Base-by-base conservation (phyloP, 2,113 vertebrate species). In the Grammomys dolichurus region DNA sequence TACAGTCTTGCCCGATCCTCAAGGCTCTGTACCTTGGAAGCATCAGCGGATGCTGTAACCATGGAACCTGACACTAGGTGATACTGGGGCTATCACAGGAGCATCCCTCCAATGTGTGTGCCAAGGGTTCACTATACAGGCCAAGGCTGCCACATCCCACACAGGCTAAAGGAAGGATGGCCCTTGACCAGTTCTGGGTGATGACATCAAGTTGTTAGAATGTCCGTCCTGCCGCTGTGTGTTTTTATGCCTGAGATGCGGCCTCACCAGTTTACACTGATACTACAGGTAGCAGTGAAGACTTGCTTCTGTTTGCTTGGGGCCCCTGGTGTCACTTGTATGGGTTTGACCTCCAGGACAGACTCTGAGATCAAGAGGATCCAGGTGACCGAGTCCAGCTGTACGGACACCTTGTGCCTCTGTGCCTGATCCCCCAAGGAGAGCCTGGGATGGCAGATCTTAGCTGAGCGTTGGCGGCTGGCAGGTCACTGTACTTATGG, bases 61-160 rank as follows among this genome's bases (percentile, higher is more conserved):
- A 51, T 10, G 56, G 56, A 73, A 54, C 16, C 33, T 46, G 24
- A 17, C 12, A 2, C 70, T 0, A 5, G 19, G 56, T 7, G 36
- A 5, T 43, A 2, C 24, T 16, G 1, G 51, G 5, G 4, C 36
- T 13, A 33, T 40, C n/a, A 6, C 7, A 22, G 46, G 16, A 9
- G 0, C 19, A 36, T 26, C 46, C 12, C 22, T 46, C 33, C 24
- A 16, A 19, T 14, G 11, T 58, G 69, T 14, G 6, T 58, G 51
- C n/a, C 19, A 12, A 72, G 87, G 69, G 69, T 24, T 89, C n/a
- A 12, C 51, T 43, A 26, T 40, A 14, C 36, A 40, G 22, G 70
- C 26, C 87, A 31, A 54, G 69, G n/a, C 8, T 7, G 33, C 7
- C 85, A n/a, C 5, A 26, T 5, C 40, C 63, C 28, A 22, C 17